Percentiles rank a stretch among this genome's conserved stretches.
Conservation (phyloP, 2,888 invertebrate species). For the Spodoptera picta region DNA sequence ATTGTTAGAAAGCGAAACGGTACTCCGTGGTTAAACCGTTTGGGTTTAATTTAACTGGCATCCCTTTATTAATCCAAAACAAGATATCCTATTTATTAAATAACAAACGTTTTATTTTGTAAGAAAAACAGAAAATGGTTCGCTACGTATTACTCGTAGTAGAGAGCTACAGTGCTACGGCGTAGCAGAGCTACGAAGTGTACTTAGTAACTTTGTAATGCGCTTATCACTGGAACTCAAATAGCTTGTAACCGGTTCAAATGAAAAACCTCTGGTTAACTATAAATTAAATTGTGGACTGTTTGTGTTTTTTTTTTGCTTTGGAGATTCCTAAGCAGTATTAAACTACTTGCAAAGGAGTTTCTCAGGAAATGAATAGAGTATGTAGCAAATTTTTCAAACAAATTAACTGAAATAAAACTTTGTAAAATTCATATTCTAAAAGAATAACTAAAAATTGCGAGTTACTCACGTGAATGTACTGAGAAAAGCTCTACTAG, state of each 20-base stretch:
- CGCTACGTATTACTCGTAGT: slow-evolving; percentile 59
- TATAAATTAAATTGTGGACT: slow-evolving; percentile 56
- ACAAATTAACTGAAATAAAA: too few species aligned
- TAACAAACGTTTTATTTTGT: slow-evolving; percentile 48
- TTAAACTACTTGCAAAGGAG: neutral
- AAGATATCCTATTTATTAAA: slow-evolving; percentile 37
- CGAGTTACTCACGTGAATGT: too few species aligned
- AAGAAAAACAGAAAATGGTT: slow-evolving; percentile 60
- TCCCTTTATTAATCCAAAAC: slow-evolving; percentile 26
- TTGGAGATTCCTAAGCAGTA: slow-evolving; percentile 10
- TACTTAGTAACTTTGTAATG: slow-evolving; percentile 64
- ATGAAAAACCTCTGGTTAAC: slow-evolving; percentile 61
- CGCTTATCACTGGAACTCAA: slow-evolving; percentile 61
- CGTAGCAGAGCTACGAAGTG: slow-evolving; percentile 61
- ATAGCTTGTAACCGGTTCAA: slow-evolving; percentile 62
- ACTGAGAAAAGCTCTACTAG: too few species aligned
- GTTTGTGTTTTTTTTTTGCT: slow-evolving; percentile 18
- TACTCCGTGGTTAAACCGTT: slow-evolving; percentile 4
- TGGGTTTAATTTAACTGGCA: slow-evolving; percentile 11
- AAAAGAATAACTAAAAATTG: too few species aligned
- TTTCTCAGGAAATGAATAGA: slow-evolving; percentile 6
- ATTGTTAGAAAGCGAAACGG: slow-evolving; percentile 10
- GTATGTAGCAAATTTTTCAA: neutral
- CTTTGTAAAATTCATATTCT: too few species aligned
- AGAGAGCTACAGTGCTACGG: slow-evolving; percentile 48